Base-by-base conservation (phyloP, 2,797 vertebrate species). In the Danio choprae region DNA sequence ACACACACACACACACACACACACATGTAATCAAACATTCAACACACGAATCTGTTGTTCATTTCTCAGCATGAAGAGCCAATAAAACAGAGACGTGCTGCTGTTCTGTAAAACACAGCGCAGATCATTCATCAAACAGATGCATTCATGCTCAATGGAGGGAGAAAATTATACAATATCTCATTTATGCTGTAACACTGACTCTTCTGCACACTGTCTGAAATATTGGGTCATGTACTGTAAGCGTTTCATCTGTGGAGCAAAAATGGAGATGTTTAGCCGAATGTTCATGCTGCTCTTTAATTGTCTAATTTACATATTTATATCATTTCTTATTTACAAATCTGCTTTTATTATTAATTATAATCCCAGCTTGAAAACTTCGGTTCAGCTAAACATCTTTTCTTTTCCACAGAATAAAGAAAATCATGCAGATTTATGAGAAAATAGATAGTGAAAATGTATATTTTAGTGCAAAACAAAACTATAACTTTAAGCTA, bases 61-160 rank as follows among this genome's bases (percentile, higher is more conserved):
- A 70, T 71, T 55, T 71, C 51, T 71, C 69, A 56, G 38, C 51
- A 71, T 43, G 69, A 56, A 56, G 69, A 71, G 43, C 36, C 7
- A 56, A 43, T 51, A 71, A 71, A 71, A 0, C n/a, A 63, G 29
- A 63, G n/a, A 18, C 59, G 51, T 63, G 73, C 73, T 20, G 36
- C 36, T 20, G 29, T 20, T 62, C 43, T 50, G n/a, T 50, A 50
- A 59, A 62, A 48, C 29, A 48, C 9, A 3, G 20, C 41, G 1
- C 4, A 9, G 20, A 56, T 43, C 4, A 13, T 43, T 55, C 2
- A 0, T 22, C 41, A 53, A 4, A 7, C n/a, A 18, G 38, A 6
- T 41, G 56, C 55, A 56, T 43, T 16, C 1, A 56, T 71, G 4
- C 55, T 71, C 55, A 55, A 55, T 55, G 1, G 20, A 5, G 18